A percentile compares a stretch with the other conserved stretches of the same genome.
Conservation (phyloP, 2,888 invertebrate genomes). For the Eurois occulta region DNA sequence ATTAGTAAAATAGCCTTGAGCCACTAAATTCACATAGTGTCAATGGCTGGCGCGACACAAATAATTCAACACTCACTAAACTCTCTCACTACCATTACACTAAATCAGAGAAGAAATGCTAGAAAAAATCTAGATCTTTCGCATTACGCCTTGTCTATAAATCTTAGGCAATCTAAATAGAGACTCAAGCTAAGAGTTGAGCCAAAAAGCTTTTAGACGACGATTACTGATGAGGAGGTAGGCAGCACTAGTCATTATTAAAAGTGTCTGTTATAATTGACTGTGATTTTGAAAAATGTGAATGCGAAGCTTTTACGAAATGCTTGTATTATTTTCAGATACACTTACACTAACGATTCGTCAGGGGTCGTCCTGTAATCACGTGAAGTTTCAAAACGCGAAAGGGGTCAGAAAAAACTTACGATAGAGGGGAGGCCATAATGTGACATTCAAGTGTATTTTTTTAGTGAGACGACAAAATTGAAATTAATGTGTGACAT, state of each 20-base stretch:
- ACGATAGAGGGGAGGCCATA: no score
- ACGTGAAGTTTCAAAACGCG: no score
- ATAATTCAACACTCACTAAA: conserved; percentile 24
- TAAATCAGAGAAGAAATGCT: conserved; percentile 29
- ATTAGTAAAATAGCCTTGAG: background rate
- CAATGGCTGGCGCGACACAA: conserved; percentile 11
- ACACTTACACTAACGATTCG: background rate
- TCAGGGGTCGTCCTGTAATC: no score
- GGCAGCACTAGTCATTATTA: background rate
- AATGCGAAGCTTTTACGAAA: background rate
- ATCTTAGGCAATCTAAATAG: conserved; percentile 39
- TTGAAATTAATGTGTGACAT: no score
- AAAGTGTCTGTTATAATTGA: background rate
- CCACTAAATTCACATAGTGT: background rate
- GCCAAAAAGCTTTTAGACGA: conserved; percentile 46
- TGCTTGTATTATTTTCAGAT: background rate
- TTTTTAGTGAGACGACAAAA: no score
- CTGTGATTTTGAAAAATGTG: background rate
- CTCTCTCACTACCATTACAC: background rate
- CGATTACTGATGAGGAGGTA: conserved; percentile 4
- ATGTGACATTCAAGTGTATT: no score
- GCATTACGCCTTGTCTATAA: conserved; percentile 35
- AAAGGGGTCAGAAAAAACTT: no score
- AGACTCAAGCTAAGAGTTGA: background rate
- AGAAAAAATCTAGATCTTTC: conserved; percentile 33